Conservation (phyloP, 2,113 vertebrate species). For the Pluvialis apricaria region DNA sequence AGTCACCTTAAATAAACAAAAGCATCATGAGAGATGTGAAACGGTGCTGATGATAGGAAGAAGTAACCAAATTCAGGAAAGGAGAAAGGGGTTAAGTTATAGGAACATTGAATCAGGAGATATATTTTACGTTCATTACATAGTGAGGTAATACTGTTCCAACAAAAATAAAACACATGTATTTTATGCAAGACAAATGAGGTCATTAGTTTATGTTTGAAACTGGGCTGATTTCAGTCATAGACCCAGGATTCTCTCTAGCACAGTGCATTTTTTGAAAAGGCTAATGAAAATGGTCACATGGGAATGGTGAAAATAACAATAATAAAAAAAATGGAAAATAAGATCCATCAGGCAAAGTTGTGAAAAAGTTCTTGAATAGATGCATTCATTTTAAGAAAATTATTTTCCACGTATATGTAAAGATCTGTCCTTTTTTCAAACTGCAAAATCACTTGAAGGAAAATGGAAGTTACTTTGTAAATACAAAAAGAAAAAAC, state of each 20-base stretch:
- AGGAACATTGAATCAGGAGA: background rate
- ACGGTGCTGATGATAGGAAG: background rate
- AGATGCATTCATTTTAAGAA: constrained; percentile 8
- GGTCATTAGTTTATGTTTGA: constrained; percentile 46
- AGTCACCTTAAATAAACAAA: background rate
- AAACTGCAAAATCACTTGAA: background rate
- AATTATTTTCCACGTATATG: background rate
- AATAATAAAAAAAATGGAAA: background rate
- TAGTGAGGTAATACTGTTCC: background rate
- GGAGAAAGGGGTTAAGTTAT: constrained; percentile 20
- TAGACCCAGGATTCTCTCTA: constrained; percentile 17
- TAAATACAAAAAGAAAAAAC: background rate
- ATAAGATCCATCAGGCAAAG: background rate
- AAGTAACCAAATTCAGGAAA: background rate
- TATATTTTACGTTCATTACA: constrained; percentile 12
- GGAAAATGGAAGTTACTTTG: background rate
- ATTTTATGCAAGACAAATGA: constrained; percentile 54
- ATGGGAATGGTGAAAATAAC: background rate
- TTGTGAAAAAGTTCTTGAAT: background rate
- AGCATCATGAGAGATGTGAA: background rate
- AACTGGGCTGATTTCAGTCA: constrained; percentile 27
- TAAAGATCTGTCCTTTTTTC: background rate
- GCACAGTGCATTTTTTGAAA: background rate
- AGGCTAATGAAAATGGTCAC: background rate
- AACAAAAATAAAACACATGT: constrained; percentile 30